Conservation (phyloP, 1,140 invertebrate genomes). For the Drosophila quadrilineata region DNA sequence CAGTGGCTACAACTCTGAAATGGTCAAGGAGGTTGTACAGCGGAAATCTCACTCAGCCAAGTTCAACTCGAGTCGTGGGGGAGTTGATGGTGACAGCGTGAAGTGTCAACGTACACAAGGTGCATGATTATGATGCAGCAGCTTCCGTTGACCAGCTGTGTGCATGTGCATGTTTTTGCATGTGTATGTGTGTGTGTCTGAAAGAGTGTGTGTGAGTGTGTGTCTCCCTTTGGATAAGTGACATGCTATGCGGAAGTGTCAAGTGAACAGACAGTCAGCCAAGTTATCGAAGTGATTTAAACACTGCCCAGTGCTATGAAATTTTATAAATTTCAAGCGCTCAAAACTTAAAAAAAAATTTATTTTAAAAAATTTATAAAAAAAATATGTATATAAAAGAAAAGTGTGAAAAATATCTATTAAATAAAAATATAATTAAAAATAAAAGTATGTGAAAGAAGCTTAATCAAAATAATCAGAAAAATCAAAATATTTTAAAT, state of each 20-base stretch:
- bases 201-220: too few species aligned
- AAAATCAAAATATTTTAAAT: too few species aligned
- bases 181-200: too few species aligned
- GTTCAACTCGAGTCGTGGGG: too few species aligned
- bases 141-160: background rate
- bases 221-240: background rate
- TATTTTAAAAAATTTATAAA: too few species aligned
- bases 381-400: too few species aligned
- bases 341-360: too few species aligned
- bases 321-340: background rate
- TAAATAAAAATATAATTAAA: too few species aligned
- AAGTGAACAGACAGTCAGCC: slow-evolving; percentile 11
- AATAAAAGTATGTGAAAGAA: too few species aligned
- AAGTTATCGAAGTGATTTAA: background rate
- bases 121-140: slow-evolving; percentile 20
- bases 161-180: too few species aligned
- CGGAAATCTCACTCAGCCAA: slow-evolving; percentile 5
- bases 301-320: background rate
- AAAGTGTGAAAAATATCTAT: too few species aligned
- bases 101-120: slow-evolving; percentile 22
- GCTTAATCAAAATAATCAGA: too few species aligned
- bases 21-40: background rate
- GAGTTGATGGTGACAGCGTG: slow-evolving; percentile 5
- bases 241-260: slow-evolving; percentile 11
- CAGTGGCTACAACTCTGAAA: background rate